A percentile compares a stretch with the other conserved stretches of the same genome.
These are phyloP conservation scores for Gopherus evgoodei DNA, from an alignment of 2,113 vertebrate genomes.

Conservation along the genomic window DNA sequence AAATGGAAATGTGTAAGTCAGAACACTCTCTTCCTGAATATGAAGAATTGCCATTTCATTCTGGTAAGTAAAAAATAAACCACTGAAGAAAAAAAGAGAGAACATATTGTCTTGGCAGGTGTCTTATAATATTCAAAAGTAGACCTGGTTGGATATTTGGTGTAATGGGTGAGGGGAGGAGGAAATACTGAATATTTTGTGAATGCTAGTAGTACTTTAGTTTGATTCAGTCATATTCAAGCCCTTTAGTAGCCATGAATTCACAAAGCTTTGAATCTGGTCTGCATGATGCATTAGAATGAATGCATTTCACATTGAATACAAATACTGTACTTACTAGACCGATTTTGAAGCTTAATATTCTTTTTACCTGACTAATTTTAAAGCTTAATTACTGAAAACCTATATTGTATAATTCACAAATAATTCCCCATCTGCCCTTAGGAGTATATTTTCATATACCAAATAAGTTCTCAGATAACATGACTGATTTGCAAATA, in stretches of 20 bases:
- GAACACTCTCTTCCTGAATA: not conserved
- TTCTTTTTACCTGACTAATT: constrained; percentile 64
- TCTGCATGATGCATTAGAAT: constrained; percentile 62
- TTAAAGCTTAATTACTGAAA: constrained; percentile 69
- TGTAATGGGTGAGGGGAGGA: not conserved
- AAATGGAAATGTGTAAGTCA: not conserved
- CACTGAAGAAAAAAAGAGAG: not conserved
- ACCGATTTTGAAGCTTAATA: constrained; percentile 68
- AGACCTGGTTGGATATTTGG: constrained; percentile 8
- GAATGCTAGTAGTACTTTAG: not conserved
- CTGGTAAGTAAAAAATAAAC: not conserved
- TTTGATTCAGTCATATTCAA: constrained; percentile 48
- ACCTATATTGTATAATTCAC: constrained; percentile 66
- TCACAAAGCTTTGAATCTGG: constrained; percentile 44
- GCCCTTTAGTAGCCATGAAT: constrained; percentile 35
- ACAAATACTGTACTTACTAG: constrained; percentile 70
- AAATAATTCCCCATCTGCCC: constrained; percentile 69
- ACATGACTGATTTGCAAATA: constrained; percentile 21
- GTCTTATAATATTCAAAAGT: not conserved
- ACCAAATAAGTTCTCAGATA: constrained; percentile 44
- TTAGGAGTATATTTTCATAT: constrained; percentile 12
- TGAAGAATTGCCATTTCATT: not conserved
- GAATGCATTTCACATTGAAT: constrained; percentile 70
- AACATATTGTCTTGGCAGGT: not conserved
- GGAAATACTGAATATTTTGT: not conserved